Evolutionary conservation across 2,797 vertebrate genomes (phyloP).

Genomic region (Lophius americanus): DNA sequence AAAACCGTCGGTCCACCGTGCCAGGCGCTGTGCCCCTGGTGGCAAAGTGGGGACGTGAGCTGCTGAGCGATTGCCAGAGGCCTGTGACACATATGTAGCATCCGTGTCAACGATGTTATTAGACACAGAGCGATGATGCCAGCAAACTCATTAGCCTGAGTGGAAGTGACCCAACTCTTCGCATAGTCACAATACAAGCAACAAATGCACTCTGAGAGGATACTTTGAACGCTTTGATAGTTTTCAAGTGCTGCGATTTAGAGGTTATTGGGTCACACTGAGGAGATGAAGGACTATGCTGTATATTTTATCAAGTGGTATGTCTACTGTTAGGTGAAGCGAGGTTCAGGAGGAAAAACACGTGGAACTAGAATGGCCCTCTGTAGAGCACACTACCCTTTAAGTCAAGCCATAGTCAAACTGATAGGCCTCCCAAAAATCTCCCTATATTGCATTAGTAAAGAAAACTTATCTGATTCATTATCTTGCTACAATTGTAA

Average conservation of each 20-base stretch:
- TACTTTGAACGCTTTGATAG: constrained; percentile 39
- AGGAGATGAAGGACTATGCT: constrained; percentile 30
- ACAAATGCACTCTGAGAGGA: constrained; percentile 60
- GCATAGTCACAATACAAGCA: constrained; percentile 36
- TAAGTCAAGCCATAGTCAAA: too few species aligned
- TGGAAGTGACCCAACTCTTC: constrained; percentile 59
- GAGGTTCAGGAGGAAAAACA: too few species aligned
- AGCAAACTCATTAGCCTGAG: constrained; percentile 74
- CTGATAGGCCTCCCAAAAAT: too few species aligned
- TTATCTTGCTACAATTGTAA: too few species aligned
- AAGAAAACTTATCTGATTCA: too few species aligned
- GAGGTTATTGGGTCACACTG: constrained; percentile 32
- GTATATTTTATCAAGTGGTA: constrained; percentile 29
- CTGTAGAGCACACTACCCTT: too few species aligned
- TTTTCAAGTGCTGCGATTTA: constrained; percentile 41
- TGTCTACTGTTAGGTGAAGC: too few species aligned
- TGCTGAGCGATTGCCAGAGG: constrained; percentile 82
- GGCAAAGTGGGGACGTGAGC: constrained; percentile 74
- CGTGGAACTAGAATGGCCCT: too few species aligned
- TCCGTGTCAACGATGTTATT: constrained; percentile 75
- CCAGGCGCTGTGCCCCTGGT: constrained; percentile 60
- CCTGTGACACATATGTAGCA: constrained; percentile 66
- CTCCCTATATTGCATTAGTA: too few species aligned
- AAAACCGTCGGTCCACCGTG: constrained; percentile 72
- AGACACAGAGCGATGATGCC: constrained; percentile 62